Evolutionary conservation across 1,140 invertebrate genomes (phyloP).

Genomic region (Bombus confusus): DNA sequence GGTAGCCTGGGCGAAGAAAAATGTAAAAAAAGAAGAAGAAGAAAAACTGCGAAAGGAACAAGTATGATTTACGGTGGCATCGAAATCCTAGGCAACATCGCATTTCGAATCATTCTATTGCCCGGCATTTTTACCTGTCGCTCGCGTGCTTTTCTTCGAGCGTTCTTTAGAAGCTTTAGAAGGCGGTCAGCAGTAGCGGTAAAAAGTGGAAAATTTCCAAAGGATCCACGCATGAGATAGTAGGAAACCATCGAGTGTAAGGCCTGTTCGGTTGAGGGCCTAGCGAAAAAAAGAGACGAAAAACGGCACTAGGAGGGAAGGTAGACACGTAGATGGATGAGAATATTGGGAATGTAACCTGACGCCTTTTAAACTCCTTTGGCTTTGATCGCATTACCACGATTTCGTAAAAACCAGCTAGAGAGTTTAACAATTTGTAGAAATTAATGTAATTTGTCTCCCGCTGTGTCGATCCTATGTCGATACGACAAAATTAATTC

Average conservation of each 20-base stretch:
- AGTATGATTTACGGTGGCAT: background rate
- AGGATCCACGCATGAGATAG: background rate
- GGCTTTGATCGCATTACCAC: no score
- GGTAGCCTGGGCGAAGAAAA: no score
- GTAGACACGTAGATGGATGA: background rate
- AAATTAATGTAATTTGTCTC: no score
- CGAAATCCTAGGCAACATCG: background rate
- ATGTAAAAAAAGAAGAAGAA: no score
- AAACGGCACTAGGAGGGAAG: background rate
- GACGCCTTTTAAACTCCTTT: background rate
- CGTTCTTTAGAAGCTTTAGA: background rate
- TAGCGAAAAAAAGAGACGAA: background rate
- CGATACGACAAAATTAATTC: no score
- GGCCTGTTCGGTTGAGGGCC: background rate
- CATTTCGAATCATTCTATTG: background rate
- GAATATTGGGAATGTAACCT: background rate
- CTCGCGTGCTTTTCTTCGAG: background rate
- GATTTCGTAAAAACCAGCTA: no score
- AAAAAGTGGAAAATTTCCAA: slow-evolving; percentile 25
- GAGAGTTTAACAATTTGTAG: no score
- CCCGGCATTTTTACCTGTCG: background rate
- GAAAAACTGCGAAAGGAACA: background rate
- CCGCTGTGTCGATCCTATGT: no score
- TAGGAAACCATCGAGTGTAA: background rate
- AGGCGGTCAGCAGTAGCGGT: background rate